Base-by-base conservation (phyloP, 2,797 vertebrate genomes). In the Sebastes matsubarae region DNA sequence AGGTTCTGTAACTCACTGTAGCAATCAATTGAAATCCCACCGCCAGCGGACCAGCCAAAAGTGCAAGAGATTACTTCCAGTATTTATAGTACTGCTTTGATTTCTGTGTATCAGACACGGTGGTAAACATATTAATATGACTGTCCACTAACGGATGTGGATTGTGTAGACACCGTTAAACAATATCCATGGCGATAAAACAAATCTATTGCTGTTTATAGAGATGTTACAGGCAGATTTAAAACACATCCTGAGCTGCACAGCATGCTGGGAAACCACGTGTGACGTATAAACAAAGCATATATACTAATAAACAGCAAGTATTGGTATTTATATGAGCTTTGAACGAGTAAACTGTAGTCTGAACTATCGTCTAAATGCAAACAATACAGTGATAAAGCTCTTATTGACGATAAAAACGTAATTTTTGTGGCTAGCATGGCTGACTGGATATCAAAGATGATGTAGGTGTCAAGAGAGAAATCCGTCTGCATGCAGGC, bases 1-100 rank as follows among this genome's bases (percentile, higher is more conserved):
- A 93, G 78, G 87, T 93, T 94, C 91, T 90, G 89, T 92, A 88
- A 92, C 90, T 93, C 92, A 93, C 91, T 92, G 92, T 92, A 90
- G 92, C 92, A 91, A 93, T 93, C 90, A 91, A 92, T 90, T 94
- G 89, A 89, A 90, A 81, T 87, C 90, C 84, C 90, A 94, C 93
- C 82, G 52, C 88, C 88, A 69, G 92, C 93, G 90, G 92, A 94
- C 93, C 90, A 92, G 12, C 88, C 92, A n/a, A 7, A 7, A 1
- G 1, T 0, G 1, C 0, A 0, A 0, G 0, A 0, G 0, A 0
- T 0, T 0, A 0, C 1, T 0, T 0, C 0, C 0, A 0, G 0
- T 38, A 68, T 81, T 67, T 89, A 87, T 42, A 85, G 3, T 0
- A 0, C 0, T 0, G 0, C 0, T 0, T 0, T 0, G 0, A 0